Evolutionary conservation across 2,797 vertebrate genomes (phyloP).

Genomic region (Champsocephalus gunnari): DNA sequence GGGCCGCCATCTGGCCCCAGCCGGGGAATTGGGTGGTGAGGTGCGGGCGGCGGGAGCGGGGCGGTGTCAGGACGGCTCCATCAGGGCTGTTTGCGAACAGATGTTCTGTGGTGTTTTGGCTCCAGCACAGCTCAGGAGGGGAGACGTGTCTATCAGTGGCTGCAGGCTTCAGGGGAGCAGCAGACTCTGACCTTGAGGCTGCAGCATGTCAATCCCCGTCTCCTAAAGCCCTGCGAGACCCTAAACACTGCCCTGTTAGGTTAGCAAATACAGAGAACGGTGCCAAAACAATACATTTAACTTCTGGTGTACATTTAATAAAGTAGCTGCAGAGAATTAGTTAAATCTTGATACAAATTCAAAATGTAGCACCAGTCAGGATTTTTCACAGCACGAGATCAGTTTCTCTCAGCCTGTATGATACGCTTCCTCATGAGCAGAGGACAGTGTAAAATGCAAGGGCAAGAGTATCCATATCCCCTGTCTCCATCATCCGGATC

Average conservation of each 20-base stretch:
- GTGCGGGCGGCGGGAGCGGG: slow-evolving; percentile 85
- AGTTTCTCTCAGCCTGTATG: slow-evolving; percentile 49
- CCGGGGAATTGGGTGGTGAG: slow-evolving; percentile 92
- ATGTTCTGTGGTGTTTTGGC: slow-evolving; percentile 97
- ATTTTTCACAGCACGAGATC: slow-evolving; percentile 25
- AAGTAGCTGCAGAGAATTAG: slow-evolving; percentile 20
- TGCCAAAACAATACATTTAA: slow-evolving; percentile 43
- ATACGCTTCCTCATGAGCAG: slow-evolving; percentile 50
- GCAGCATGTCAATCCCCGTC: slow-evolving; percentile 79
- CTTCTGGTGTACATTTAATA: slow-evolving; percentile 26
- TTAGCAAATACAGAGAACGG: slow-evolving; percentile 51
- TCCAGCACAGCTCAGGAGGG: slow-evolving; percentile 94
- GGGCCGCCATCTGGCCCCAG: slow-evolving; percentile 94
- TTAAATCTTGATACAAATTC: slow-evolving; percentile 40
- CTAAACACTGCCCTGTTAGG: slow-evolving; percentile 41
- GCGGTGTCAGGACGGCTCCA: slow-evolving; percentile 94
- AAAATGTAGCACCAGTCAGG: slow-evolving; percentile 34
- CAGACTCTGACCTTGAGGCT: slow-evolving; percentile 98
- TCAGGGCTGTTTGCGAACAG: slow-evolving; percentile 99
- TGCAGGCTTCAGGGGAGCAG: slow-evolving; percentile 88
- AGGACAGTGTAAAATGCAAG: slow-evolving; percentile 74
- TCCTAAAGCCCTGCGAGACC: slow-evolving; percentile 59
- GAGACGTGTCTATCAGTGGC: slow-evolving; percentile 96
- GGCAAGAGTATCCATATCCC: slow-evolving; percentile 75
- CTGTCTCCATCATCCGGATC: slow-evolving; percentile 75